These are phyloP conservation scores for Solea solea DNA, from an alignment of 2,113 vertebrate species.

Conservation along the genomic window DNA sequence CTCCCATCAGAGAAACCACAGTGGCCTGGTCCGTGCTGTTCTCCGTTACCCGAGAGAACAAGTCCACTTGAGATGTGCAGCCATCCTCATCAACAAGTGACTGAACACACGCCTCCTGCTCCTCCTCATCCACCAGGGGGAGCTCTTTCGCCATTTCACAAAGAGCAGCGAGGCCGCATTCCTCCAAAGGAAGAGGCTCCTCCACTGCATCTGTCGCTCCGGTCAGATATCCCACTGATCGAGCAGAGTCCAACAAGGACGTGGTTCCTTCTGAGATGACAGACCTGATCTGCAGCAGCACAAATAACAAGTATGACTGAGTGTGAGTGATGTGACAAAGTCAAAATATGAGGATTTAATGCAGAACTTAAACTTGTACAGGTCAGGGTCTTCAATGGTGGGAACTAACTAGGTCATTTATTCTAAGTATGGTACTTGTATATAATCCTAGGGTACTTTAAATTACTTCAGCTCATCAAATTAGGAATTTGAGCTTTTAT, in stretches of 20 bases:
- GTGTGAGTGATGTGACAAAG: neutral
- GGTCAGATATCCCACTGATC: slow-evolving; percentile 80
- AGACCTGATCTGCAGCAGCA: slow-evolving; percentile 81
- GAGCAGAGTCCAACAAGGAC: slow-evolving; percentile 83
- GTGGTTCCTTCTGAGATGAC: slow-evolving; percentile 86
- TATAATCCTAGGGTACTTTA: no score
- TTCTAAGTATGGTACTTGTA: no score
- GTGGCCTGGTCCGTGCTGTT: slow-evolving; percentile 77
- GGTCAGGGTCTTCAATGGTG: no score
- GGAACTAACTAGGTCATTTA: no score
- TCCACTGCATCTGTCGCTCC: slow-evolving; percentile 17
- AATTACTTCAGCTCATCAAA: no score
- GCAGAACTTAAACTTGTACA: no score
- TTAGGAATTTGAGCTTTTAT: no score
- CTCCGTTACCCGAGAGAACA: slow-evolving; percentile 85
- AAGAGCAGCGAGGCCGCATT: slow-evolving; percentile 84
- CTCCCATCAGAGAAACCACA: slow-evolving; percentile 86
- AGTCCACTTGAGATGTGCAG: slow-evolving; percentile 76
- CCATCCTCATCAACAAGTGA: slow-evolving; percentile 60
- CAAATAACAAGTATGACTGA: slow-evolving; percentile 2
- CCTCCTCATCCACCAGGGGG: slow-evolving; percentile 66
- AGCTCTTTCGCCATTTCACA: slow-evolving; percentile 93
- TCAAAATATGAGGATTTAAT: neutral
- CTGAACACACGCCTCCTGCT: slow-evolving; percentile 55
- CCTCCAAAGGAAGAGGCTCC: slow-evolving; percentile 43